Conservation (phyloP, 1,140 invertebrate species). For the Heliconius melpomene region DNA sequence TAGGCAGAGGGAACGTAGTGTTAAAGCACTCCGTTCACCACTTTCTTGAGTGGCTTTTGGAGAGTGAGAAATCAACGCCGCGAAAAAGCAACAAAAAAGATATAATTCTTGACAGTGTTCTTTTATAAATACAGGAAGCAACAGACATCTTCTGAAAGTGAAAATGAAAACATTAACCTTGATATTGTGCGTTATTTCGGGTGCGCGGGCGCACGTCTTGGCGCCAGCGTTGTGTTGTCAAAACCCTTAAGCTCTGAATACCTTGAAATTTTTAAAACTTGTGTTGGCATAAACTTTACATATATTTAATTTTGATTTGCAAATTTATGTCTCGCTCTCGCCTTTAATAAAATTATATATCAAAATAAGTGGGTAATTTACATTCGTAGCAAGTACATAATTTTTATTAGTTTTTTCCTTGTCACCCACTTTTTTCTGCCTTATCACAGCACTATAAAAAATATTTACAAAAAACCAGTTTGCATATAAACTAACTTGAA, state of each 20-base stretch:
- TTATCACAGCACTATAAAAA: too few relatives aligned
- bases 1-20: too few relatives aligned
- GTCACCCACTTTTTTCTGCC: too few relatives aligned
- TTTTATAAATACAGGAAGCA: conserved; percentile 8
- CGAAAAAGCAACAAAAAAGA: neutral
- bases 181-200: conserved; percentile 52
- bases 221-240: conserved; percentile 30
- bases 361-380: too few relatives aligned
- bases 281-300: neutral
- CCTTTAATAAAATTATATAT: neutral
- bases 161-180: conserved; percentile 47
- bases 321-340: too few relatives aligned
- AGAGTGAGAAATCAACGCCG: too few relatives aligned
- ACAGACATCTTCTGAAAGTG: conserved; percentile 26
- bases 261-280: neutral
- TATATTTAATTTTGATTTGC: neutral
- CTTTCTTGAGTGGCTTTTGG: too few relatives aligned
- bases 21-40: too few relatives aligned
- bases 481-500: too few relatives aligned
- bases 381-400: too few relatives aligned
- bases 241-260: conserved; percentile 13
- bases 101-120: neutral
- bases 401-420: too few relatives aligned
- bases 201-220: conserved; percentile 38
- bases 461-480: too few relatives aligned